Base-by-base conservation (phyloP, 37 sponge, comb jelly and placozoan species). In the Aphrocallistes beatrix region DNA sequence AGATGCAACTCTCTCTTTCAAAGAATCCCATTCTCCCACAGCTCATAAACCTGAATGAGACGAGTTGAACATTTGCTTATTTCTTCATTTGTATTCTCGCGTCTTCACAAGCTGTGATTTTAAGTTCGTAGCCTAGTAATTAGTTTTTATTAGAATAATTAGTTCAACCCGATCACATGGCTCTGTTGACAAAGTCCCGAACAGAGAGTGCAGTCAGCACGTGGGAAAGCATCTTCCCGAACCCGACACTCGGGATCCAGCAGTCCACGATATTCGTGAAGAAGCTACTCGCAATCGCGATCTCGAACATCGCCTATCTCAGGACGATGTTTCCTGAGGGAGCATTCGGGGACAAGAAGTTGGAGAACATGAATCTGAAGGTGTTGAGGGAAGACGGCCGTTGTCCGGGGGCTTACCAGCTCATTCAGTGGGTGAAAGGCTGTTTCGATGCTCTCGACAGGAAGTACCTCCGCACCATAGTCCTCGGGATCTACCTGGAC, bases 201-300 rank as follows among this genome's bases (percentile, higher is more conserved):
- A 8, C 75, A 3, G 75, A 60, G 75, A 60, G 34, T 13, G 8
- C 17, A 3, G 83, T 87, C 38, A 50, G 82, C 23, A 82, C 87
- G 89, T 95, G 96, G 96, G 90, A 91, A 19, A 85, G 88, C 36
- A 92, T 95, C n/a, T 95, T 95, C 85, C 96, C 96, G 10, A 85
- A 86, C 10, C 89, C 92, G 81, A 93, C 92, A 39, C 88, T 93
- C n/a, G 93, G 92, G 9, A 87, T 88, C 81, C 92, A 92, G 39
- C 93, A 96, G 87, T 93, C 93, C n/a, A 92, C 92, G 0, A 84
- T 96, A n/a, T 96, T 96, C 86, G 96, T 96, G 1, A 96, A 96
- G 91, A 96, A 96, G 42, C 90, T 96, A 9, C 88, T 96, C 0
- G 96, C 96, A 9, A 92, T 96, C 0, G 92, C 93, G 1, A 93